phyloP scores from a whole-genome alignment of 2,113 vertebrate species.

The Hoplias malabaricus region DNA sequence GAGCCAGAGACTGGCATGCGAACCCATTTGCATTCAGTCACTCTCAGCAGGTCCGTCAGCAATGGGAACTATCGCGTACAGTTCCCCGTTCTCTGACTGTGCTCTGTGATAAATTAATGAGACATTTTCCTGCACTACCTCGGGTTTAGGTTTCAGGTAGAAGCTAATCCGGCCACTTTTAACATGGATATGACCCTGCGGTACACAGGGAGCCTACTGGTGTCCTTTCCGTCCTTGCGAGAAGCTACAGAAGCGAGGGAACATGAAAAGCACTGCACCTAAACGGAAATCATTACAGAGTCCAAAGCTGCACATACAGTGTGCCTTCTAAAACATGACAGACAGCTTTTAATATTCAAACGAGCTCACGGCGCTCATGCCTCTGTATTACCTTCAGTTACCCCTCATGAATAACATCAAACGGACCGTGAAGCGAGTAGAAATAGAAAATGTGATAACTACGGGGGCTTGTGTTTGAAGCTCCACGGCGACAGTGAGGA shows the following conservation, averaged over 20 bases:
- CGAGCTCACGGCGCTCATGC: constrained; percentile 61
- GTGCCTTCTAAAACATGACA: constrained; percentile 6
- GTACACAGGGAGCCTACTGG: not conserved
- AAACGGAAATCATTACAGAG: constrained; percentile 9
- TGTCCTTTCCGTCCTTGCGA: not conserved
- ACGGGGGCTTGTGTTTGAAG: constrained; percentile 67
- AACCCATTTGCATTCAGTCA: constrained; percentile 16
- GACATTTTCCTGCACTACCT: constrained; percentile 1
- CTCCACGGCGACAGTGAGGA: constrained; percentile 52
- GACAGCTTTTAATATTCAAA: constrained; percentile 65
- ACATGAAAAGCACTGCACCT: constrained; percentile 8
- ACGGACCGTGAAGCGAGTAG: constrained; percentile 69
- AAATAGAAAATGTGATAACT: constrained; percentile 70
- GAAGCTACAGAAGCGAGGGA: not conserved
- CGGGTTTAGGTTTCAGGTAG: not conserved
- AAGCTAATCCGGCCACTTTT: constrained; percentile 5
- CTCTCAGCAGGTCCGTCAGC: constrained; percentile 21
- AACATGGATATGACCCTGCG: not conserved
- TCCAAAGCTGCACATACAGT: not conserved
- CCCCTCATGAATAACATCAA: constrained; percentile 75
- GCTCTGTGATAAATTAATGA: constrained; percentile 36
- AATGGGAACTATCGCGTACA: constrained; percentile 28
- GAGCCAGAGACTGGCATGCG: not conserved
- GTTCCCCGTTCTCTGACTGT: constrained; percentile 10
- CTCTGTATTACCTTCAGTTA: constrained; percentile 71